A percentile compares a stretch with the other conserved stretches of the same genome.
Evolutionary conservation across 2,797 vertebrate species (phyloP).

Genomic region (Acridotheres tristis): DNA sequence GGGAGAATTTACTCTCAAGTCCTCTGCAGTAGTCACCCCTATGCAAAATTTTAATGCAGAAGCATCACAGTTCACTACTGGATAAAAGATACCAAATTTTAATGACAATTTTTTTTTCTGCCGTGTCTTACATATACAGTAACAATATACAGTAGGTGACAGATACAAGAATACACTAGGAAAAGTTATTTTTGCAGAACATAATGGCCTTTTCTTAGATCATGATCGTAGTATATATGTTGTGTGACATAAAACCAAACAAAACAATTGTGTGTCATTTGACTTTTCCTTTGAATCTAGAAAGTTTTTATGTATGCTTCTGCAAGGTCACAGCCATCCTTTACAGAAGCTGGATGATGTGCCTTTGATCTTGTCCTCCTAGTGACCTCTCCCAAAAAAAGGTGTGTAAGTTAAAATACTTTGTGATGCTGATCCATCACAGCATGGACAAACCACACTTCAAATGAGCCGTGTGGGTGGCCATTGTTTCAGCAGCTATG

Average conservation of each 20-base stretch:
- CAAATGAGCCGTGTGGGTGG: neutral
- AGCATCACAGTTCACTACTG: neutral
- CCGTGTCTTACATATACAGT: rapidly evolving
- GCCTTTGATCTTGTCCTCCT: neutral
- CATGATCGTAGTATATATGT: rapidly evolving
- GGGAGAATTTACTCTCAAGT: neutral
- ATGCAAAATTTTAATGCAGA: neutral
- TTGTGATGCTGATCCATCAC: neutral
- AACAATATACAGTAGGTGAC: neutral
- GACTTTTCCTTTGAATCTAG: neutral
- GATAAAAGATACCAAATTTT: neutral
- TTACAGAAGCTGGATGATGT: neutral
- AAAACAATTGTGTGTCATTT: neutral
- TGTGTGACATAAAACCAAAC: neutral
- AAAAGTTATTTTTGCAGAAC: neutral
- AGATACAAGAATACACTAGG: neutral
- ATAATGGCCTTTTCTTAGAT: neutral
- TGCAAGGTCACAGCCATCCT: neutral
- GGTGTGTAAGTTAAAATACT: neutral
- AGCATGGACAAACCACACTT: neutral
- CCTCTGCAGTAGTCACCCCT: neutral
- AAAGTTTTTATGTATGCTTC: neutral
- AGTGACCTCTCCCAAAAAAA: neutral
- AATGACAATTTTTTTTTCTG: neutral
- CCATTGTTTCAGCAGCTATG: neutral